Evolutionary conservation across 2,888 invertebrate species (phyloP), one percentile per base, ranked within the genome.

Genomic region (Lithodes maja): DNA sequence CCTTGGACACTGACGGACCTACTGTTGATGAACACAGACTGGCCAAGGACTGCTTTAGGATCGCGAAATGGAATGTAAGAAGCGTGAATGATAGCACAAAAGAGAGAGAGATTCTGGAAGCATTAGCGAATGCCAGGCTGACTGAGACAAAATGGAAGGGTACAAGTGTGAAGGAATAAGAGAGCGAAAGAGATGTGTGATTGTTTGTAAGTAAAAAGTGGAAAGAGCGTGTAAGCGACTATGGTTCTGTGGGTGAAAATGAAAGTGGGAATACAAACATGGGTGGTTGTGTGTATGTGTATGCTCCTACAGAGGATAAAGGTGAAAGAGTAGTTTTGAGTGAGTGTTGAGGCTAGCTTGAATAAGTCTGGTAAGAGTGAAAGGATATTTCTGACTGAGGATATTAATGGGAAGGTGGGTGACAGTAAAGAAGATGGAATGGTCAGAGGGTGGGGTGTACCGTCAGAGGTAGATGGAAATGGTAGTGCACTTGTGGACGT

Each of bases 241-340:
- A 33, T 75, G 75, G n/a, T n/a, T 75, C 12, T 75, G 75, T 75
- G 75, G n/a, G 75, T 75, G 75, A 33, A n/a, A 33, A 3, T 75
- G 75, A 33, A 33, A 33, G 75, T 75, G 75, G 5, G 75, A 33
- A 33, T 75, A 33, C 49, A 33, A 33, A 33, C 49, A n/a, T 75
- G 75, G n/a, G 75, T 15, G 75, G 7, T n/a, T 75, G 75, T 75
- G n/a, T 15, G 75, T 75, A 33, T 75, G 75, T 75, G n/a, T 75
- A n/a, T 75, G 75, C 75, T 12, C 61, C 5, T 61, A 12, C 61
- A 61, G 12, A 61, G 61, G 5, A 12, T 7, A 61, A 61, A 12
- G 12, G 12, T 5, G 12, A 61, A 61, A 61, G 61, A 61, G 12
- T 5, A 61, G 61, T 61, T 61, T 12, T 61, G 12, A 12, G 61